Base-by-base conservation (phyloP, 2,797 vertebrate species). In the Momotus momota region DNA sequence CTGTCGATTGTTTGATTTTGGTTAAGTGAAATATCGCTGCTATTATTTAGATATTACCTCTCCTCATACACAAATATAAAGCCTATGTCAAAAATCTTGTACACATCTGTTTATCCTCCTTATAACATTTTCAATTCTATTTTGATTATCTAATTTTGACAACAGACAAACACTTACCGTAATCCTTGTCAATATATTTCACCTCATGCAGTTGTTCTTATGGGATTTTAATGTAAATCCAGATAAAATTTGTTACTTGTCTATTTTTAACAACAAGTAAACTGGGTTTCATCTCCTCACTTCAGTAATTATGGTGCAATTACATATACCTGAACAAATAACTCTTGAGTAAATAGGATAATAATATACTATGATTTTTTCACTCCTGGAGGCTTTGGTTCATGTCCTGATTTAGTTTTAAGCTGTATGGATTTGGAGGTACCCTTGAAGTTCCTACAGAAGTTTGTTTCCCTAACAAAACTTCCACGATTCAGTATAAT, bases 391-490 rank as follows among this genome's bases (percentile, higher is more conserved):
- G 58, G 74, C 70, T 55, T 81, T 57, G 10, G 82, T 71, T 90
- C 33, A 62, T 45, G 60, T n/a, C 84, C 52, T 77, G 14, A 54
- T 85, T 62, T 57, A 35, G 23, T 79, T 84, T 96, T 27, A 22
- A 51, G 69, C 45, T 62, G n/a, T 26, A 31, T 4, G 35, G 46
- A 49, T 94, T 91, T 60, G 54, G 66, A 88, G 71, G 52, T 29
- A 75, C 49, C 33, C 33, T 77, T 69, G 73, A 87, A 95, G 93
- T 83, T 81, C 52, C 8, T 72, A 69, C 60, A 90, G 83, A 75
- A 92, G 79, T 74, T 61, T 78, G 55, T 26, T 88, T 86, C 87
- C 87, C 55, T 83, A 62, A 67, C 66, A 74, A 95, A 94, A 88
- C 9, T 52, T 92, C 46, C 2, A 33, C 22, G 48, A 48, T 85